phyloP scores from a whole-genome alignment of 1,140 invertebrate species.

The Atopsyche davidsoni region DNA sequence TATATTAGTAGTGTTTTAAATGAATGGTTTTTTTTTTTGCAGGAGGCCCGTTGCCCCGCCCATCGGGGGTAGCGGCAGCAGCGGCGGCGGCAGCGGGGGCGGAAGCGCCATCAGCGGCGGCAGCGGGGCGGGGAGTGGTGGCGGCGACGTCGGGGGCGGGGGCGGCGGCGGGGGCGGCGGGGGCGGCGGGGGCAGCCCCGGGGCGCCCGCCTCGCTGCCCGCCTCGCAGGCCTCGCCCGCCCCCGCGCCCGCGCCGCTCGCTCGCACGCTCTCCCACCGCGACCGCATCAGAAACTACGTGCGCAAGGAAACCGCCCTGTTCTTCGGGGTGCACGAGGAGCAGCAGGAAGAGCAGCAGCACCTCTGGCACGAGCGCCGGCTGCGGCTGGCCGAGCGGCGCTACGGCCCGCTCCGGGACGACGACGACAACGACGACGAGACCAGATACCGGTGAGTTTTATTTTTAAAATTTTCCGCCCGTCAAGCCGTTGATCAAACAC shows the following conservation, averaged over 20 bases:
- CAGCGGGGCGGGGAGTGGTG: conserved; percentile 35
- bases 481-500: no score
- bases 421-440: conserved; percentile 24
- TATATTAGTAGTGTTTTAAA: no score
- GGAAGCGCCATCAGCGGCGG: conserved; percentile 39
- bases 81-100: conserved; percentile 32
- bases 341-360: conserved; percentile 62
- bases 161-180: conserved; percentile 39
- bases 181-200: no score
- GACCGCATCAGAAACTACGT: conserved; percentile 56
- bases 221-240: conserved; percentile 33
- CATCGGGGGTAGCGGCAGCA: conserved; percentile 34
- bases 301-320: conserved; percentile 67
- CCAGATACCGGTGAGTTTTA: conserved; percentile 25
- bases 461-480: no score
- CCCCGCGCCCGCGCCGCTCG: conserved; percentile 36
- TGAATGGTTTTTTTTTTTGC: no score
- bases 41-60: background rate
- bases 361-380: conserved; percentile 67
- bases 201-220: no score
- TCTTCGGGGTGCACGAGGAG: conserved; percentile 72
- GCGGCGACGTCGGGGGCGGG: conserved; percentile 34
- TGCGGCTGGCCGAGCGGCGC: conserved; percentile 64
- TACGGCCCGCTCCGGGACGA: conserved; percentile 60
- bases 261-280: conserved; percentile 40